Conservation (phyloP, 1,140 invertebrate genomes). For the Trypoxylus dichotomus region DNA sequence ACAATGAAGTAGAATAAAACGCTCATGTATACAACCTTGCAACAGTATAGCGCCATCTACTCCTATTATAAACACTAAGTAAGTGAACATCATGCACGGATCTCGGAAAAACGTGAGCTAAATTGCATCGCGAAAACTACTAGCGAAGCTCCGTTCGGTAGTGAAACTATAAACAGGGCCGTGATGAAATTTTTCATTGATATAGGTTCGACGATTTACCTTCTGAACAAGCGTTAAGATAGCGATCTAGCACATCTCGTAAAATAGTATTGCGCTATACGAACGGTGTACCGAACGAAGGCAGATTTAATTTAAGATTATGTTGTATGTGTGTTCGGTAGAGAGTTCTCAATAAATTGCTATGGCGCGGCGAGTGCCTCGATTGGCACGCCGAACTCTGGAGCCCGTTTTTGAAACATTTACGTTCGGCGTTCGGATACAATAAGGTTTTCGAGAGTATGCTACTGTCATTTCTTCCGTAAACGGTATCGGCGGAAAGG, state of each 20-base stretch:
- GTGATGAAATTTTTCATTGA: conserved; percentile 3
- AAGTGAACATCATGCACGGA: background rate
- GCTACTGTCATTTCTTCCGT: too few relatives aligned
- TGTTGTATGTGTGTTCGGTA: background rate
- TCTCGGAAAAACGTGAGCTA: background rate
- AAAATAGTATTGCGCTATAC: background rate
- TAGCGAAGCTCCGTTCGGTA: background rate
- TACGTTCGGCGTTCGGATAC: too few relatives aligned
- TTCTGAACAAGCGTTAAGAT: background rate
- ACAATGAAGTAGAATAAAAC: too few relatives aligned
- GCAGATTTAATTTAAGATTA: conserved; percentile 4
- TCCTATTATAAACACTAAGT: too few relatives aligned
- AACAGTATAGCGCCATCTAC: too few relatives aligned
- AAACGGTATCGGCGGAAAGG: too few relatives aligned
- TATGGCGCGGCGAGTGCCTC: background rate
- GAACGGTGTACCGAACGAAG: background rate
- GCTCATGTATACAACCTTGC: too few relatives aligned
- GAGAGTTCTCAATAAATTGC: background rate
- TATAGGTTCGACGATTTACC: background rate
- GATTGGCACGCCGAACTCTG: too few relatives aligned
- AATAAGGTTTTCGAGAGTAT: too few relatives aligned
- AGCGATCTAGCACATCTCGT: background rate
- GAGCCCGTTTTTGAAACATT: too few relatives aligned
- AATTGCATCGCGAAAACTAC: background rate
- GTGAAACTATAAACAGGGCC: background rate